Evolutionary conservation across 2,113 vertebrate species (phyloP), one percentile per base, ranked within the genome.

Genomic region (Sisor rabdophorus): DNA sequence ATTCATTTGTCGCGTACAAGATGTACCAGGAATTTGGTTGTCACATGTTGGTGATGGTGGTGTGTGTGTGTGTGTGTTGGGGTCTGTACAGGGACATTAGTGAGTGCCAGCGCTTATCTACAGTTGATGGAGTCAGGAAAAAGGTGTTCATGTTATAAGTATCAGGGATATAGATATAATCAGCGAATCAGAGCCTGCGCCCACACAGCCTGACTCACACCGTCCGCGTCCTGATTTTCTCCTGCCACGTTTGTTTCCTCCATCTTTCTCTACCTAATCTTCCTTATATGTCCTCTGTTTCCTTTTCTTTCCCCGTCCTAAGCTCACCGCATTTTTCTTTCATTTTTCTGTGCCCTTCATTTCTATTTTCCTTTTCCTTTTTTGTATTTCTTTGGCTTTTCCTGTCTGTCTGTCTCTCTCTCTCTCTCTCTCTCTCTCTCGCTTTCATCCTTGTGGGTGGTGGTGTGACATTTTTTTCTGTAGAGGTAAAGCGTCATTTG

Each of bases 171-270:
- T 20, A 69, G 65, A 52, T 30, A 52, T 69, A 30, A 69, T 61
- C 24, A 48, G 40, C 59, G 32, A 52, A 61, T 52, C 36, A 58
- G 32, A 52, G 44, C 60, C 40, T 56, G 79, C 81, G 63, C 88
- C 85, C 79, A 89, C 87, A 60, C 88, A 78, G 78, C 70, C 83
- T 84, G 88, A 83, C 77, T 87, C 82, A 87, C 74, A 24, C 75
- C 85, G 79, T 81, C 82, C 70, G 76, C 83, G 81, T 85, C 70
- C 70, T 72, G 48, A 55, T 83, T 83, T 86, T 87, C 71, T 59
- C 55, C 40, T 48, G 44, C 40, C 71, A 28, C 11, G 6, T 24
- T 59, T 36, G n/a, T 26, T 22, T 13, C 54, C 63, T 56, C 36
- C 30, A 30, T 47, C 40, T 73, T n/a, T 77, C 32, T 32, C 68